Conservation (phyloP, 2,797 vertebrate genomes). For the Novumbra hubbsi region DNA sequence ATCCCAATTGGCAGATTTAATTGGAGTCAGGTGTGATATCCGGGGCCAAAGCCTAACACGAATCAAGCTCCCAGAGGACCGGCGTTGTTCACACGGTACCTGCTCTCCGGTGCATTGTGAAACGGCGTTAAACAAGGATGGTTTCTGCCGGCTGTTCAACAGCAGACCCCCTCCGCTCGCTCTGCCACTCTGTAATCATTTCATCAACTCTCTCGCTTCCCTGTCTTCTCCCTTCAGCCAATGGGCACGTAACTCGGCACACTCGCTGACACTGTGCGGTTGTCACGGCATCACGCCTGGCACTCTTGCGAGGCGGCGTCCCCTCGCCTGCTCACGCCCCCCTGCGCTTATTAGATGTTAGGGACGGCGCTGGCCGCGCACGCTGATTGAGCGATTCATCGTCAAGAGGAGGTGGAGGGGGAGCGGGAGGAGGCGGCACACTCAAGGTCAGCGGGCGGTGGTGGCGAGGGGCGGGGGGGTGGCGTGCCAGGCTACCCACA, state of each 20-base stretch:
- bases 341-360: slow-evolving; percentile 62
- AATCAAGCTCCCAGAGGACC: no score
- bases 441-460: slow-evolving; percentile 77
- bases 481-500: slow-evolving; percentile 43
- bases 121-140: slow-evolving; percentile 73
- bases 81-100: no score
- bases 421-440: slow-evolving; percentile 45
- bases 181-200: slow-evolving; percentile 79
- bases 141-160: slow-evolving; percentile 70
- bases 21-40: no score
- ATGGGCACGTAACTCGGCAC: slow-evolving; percentile 78
- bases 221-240: slow-evolving; percentile 73
- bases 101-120: slow-evolving; percentile 57
- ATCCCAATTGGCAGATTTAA: no score
- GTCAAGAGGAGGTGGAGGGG: slow-evolving; percentile 63
- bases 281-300: slow-evolving; percentile 75
- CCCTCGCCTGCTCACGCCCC: slow-evolving; percentile 54
- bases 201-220: slow-evolving; percentile 78
- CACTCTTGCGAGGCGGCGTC: slow-evolving; percentile 66
- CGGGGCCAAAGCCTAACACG: no score
- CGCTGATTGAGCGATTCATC: slow-evolving; percentile 79
- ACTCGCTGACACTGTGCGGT: slow-evolving; percentile 77
- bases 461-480: slow-evolving; percentile 53
- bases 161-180: slow-evolving; percentile 56
- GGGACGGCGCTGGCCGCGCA: slow-evolving; percentile 57